Conservation (phyloP, 1,140 invertebrate species). For the Microplitis demolitor region DNA sequence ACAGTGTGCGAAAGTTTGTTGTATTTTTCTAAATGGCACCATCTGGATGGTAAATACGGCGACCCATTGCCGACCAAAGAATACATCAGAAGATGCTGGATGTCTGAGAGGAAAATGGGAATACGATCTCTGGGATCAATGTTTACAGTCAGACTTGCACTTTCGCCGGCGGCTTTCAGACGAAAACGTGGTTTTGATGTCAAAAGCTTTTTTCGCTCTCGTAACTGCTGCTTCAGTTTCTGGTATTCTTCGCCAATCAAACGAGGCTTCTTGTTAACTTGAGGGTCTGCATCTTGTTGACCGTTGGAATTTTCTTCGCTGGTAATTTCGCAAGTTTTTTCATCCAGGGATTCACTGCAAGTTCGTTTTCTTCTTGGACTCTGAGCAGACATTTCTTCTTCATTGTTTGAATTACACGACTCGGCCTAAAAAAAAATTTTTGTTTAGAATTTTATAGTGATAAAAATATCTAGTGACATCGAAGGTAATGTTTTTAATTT, state of each 20-base stretch:
- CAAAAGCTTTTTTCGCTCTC: conserved; percentile 63
- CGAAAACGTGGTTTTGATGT: conserved; percentile 64
- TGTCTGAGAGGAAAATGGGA: conserved; percentile 79
- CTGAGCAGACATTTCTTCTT: neutral
- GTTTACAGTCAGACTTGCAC: conserved; percentile 62
- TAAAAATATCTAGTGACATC: too few relatives aligned
- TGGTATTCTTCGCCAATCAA: conserved; percentile 63
- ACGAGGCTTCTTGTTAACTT: conserved; percentile 42
- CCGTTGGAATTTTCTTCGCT: neutral
- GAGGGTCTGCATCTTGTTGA: conserved; percentile 21
- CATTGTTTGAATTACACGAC: neutral
- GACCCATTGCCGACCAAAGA: conserved; percentile 74
- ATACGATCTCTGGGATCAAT: conserved; percentile 63
- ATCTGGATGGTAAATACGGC: conserved; percentile 71
- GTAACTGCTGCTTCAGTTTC: conserved; percentile 63
- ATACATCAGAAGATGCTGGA: conserved; percentile 82
- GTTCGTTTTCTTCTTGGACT: conserved; percentile 35
- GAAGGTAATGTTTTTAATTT: too few relatives aligned
- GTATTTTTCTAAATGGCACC: conserved; percentile 80
- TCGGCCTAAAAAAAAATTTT: neutral
- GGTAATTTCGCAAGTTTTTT: neutral
- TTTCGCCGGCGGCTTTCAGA: conserved; percentile 67
- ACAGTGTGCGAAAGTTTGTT: conserved; percentile 69
- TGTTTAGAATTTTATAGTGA: neutral
- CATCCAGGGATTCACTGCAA: conserved; percentile 21